phyloP scores from a whole-genome alignment of 2,113 vertebrate species.

The Lophius piscatorius region DNA sequence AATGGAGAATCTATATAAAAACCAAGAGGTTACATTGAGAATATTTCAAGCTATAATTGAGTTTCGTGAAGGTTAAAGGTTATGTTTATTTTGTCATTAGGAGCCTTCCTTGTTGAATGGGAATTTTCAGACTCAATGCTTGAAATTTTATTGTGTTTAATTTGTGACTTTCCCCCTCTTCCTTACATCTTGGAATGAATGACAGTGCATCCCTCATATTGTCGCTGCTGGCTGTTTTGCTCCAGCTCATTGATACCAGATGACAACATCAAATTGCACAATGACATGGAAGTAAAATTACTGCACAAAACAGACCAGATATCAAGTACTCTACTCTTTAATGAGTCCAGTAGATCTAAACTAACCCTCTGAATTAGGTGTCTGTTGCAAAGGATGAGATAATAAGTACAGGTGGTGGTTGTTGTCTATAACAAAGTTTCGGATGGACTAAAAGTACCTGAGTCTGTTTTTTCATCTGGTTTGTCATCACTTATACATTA shows the following conservation, averaged over 20 bases:
- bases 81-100: conserved; percentile 50
- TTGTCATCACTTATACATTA: conserved; percentile 74
- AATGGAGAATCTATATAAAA: background rate
- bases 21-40: background rate
- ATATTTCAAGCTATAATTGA: background rate
- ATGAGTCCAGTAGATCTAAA: conserved; percentile 73
- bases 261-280: conserved; percentile 29
- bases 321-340: conserved; percentile 56
- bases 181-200: conserved; percentile 31
- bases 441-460: conserved; percentile 43
- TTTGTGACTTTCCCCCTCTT: conserved; percentile 10
- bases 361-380: conserved; percentile 70
- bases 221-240: conserved; percentile 17
- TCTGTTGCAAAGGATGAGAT: conserved; percentile 69
- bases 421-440: conserved; percentile 70
- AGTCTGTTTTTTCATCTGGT: conserved; percentile 33
- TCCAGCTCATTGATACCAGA: conserved; percentile 31
- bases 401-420: conserved; percentile 75
- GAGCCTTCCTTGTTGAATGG: conserved; percentile 54
- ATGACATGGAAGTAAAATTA: conserved; percentile 26
- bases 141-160: conserved; percentile 37
- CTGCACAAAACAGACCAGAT: conserved; percentile 28
- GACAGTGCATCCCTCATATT: conserved; percentile 14
- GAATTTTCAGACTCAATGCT: conserved; percentile 36
- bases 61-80: conserved; percentile 45